Evolutionary conservation across 1,140 invertebrate species (phyloP).

Genomic region (Neodiprion fabricii): DNA sequence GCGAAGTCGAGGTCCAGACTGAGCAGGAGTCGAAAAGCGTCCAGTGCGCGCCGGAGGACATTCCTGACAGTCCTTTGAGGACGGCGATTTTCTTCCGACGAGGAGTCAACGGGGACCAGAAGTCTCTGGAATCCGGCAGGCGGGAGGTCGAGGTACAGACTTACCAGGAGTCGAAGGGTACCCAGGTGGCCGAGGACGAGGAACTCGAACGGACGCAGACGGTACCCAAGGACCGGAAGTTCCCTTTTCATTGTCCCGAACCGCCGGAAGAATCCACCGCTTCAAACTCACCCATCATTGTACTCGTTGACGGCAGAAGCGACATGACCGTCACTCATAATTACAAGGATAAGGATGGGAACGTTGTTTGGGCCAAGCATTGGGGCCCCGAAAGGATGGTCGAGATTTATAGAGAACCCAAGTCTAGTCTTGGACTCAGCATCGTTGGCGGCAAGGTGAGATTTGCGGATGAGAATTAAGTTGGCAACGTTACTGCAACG

Average conservation of each 20-base stretch:
- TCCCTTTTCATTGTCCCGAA: slow-evolving; percentile 16
- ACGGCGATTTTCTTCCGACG: background rate
- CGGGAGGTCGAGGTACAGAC: slow-evolving; percentile 51
- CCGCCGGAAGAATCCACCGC: slow-evolving; percentile 23
- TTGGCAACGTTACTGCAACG: too few species aligned
- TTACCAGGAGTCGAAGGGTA: slow-evolving; percentile 48
- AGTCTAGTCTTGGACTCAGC: slow-evolving; percentile 88
- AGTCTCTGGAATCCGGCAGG: slow-evolving; percentile 29
- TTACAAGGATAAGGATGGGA: slow-evolving; percentile 48
- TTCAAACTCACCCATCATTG: slow-evolving; percentile 26
- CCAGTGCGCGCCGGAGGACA: slow-evolving; percentile 35
- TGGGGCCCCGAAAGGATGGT: slow-evolving; percentile 88
- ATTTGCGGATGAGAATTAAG: background rate
- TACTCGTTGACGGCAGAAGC: slow-evolving; percentile 37
- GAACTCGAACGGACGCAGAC: background rate
- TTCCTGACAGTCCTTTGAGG: slow-evolving; percentile 1
- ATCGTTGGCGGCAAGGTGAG: slow-evolving; percentile 95
- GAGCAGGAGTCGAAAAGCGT: slow-evolving; percentile 50
- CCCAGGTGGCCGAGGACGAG: slow-evolving; percentile 44
- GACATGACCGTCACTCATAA: slow-evolving; percentile 60
- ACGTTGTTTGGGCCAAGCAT: slow-evolving; percentile 72
- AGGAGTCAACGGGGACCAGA: background rate
- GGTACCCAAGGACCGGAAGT: background rate
- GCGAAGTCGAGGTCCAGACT: slow-evolving; percentile 41
- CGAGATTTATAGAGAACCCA: slow-evolving; percentile 74